phyloP scores from a whole-genome alignment of 92 coral and sea anemone genomes.

The Montipora capitata region DNA sequence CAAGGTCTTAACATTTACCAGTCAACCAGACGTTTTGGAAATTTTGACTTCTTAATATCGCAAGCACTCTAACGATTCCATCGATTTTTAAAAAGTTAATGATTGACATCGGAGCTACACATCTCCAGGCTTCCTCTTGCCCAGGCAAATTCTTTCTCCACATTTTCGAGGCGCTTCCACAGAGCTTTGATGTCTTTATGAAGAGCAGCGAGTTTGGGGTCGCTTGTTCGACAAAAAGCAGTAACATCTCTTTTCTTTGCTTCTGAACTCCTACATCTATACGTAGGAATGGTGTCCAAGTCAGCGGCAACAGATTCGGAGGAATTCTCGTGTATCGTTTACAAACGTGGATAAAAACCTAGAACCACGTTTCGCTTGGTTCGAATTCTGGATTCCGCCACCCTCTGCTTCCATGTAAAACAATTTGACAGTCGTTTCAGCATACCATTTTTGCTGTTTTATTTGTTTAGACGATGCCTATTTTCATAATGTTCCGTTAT shows the following conservation, averaged over 20 bases:
- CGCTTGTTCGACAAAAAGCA: slow-evolving; percentile 7
- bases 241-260: neutral
- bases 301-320: slow-evolving; percentile 12
- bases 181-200: slow-evolving; percentile 61
- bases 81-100: too few relatives aligned
- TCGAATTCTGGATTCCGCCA: neutral
- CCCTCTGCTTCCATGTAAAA: slow-evolving; percentile 15
- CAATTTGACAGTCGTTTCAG: slow-evolving; percentile 27
- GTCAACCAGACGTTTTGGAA: too few relatives aligned
- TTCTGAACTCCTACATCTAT: neutral
- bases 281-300: neutral
- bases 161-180: slow-evolving; percentile 58
- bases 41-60: neutral
- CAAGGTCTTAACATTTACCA: too few relatives aligned
- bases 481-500: neutral
- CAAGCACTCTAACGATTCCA: too few relatives aligned
- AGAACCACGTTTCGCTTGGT: slow-evolving; percentile 1
- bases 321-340: slow-evolving; percentile 35
- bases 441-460: slow-evolving; percentile 13
- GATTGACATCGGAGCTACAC: neutral
- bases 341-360: slow-evolving; percentile 28
- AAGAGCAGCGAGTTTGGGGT: slow-evolving; percentile 29
- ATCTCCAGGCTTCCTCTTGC: slow-evolving; percentile 25
- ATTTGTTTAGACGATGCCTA: neutral
- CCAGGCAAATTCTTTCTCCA: slow-evolving; percentile 59